Conservation (phyloP, 1,140 invertebrate genomes). For the Helicoverpa armigera region DNA sequence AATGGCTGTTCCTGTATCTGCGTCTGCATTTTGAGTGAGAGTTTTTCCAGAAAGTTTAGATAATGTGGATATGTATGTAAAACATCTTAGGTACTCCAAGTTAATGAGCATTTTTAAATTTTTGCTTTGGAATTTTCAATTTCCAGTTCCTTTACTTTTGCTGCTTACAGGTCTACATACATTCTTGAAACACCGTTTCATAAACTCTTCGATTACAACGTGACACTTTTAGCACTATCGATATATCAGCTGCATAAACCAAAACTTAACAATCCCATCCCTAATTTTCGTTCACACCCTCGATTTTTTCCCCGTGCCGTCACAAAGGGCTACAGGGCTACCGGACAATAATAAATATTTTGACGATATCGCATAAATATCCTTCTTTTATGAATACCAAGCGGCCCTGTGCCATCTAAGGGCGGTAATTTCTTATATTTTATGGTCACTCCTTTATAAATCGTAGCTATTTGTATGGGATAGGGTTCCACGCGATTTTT, state of each 20-base stretch:
- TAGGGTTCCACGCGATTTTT: constrained; percentile 63
- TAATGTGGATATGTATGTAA: too few species aligned
- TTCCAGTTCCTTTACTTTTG: too few species aligned
- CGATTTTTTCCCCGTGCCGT: constrained; percentile 76
- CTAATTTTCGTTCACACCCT: constrained; percentile 77
- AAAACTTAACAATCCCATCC: constrained; percentile 58
- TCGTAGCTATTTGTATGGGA: constrained; percentile 79
- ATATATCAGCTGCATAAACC: constrained; percentile 24
- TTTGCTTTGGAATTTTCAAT: too few species aligned
- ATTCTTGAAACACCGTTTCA: background rate
- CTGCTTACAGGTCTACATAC: too few species aligned
- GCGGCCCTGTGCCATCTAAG: constrained; percentile 71
- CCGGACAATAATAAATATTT: constrained; percentile 86
- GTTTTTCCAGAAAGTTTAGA: too few species aligned
- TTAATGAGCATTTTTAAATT: too few species aligned
- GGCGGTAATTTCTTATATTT: constrained; percentile 78
- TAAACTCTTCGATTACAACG: background rate
- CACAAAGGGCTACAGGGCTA: constrained; percentile 81
- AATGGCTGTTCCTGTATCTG: too few species aligned
- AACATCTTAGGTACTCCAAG: too few species aligned
- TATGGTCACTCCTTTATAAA: constrained; percentile 81
- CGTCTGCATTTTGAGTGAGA: too few species aligned
- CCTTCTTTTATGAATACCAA: constrained; percentile 85
- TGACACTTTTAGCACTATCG: background rate
- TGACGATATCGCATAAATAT: constrained; percentile 86